phyloP scores from a whole-genome alignment of 2,797 vertebrate species.

The Pampus argenteus region DNA sequence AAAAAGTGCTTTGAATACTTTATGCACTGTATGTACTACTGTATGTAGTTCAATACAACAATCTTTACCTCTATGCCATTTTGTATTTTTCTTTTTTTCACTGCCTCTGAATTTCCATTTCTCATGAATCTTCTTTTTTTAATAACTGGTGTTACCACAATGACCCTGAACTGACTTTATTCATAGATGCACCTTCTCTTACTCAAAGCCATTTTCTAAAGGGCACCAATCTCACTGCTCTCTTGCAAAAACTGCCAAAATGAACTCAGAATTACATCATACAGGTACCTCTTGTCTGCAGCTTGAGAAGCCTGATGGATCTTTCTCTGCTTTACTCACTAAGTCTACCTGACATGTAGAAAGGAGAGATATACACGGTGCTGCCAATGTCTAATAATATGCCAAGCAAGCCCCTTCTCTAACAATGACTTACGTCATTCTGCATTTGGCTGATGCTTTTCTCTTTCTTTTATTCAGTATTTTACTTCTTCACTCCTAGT shows the following conservation, averaged over 20 bases:
- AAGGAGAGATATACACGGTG: constrained; percentile 22
- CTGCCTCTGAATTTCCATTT: not conserved
- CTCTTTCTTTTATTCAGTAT: constrained; percentile 14
- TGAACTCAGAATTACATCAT: constrained; percentile 36
- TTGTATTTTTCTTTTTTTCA: no score
- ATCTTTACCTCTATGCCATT: no score
- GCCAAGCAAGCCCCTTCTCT: constrained; percentile 26
- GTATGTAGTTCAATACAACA: no score
- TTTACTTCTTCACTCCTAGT: constrained; percentile 17
- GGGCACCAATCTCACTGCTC: constrained; percentile 13
- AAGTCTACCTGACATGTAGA: constrained; percentile 39
- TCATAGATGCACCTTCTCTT: constrained; percentile 36
- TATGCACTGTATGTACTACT: no score
- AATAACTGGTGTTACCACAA: not conserved
- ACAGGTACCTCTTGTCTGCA: constrained; percentile 33
- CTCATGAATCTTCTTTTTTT: not conserved
- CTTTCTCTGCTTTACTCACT: not conserved
- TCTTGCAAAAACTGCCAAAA: constrained; percentile 24
- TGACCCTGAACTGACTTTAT: constrained; percentile 10
- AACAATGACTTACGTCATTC: constrained; percentile 26
- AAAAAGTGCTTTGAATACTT: no score
- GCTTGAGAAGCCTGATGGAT: constrained; percentile 39
- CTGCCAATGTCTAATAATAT: constrained; percentile 41
- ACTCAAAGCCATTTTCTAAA: constrained; percentile 33
- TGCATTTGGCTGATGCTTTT: constrained; percentile 21